A percentile compares a stretch with the other conserved stretches of the same genome.
These are phyloP conservation scores for Saturnia pavonia DNA, from an alignment of 2,888 invertebrate species.

Conservation along the genomic window DNA sequence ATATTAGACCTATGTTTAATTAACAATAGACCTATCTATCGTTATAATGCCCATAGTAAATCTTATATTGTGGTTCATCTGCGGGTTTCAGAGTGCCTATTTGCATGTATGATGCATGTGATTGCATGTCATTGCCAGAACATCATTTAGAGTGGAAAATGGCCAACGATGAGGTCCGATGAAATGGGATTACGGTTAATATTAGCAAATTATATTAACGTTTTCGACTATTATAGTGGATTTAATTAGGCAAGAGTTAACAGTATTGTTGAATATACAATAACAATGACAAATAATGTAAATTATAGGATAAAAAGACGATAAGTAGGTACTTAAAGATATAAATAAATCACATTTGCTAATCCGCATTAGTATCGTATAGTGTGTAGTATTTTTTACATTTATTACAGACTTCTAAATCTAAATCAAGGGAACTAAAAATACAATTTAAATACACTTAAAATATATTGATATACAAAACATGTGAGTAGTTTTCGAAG, in stretches of 20 bases:
- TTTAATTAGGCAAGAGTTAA: background rate
- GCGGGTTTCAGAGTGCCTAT: constrained; percentile 7
- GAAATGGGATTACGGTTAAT: background rate
- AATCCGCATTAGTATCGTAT: background rate
- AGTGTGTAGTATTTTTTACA: no score
- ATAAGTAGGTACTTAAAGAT: background rate
- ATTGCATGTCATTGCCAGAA: constrained; percentile 13
- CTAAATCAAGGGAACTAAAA: no score
- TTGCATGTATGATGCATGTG: constrained; percentile 12
- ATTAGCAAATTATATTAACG: background rate
- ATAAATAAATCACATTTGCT: background rate
- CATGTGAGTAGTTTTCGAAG: no score
- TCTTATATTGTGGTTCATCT: background rate
- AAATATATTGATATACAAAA: no score
- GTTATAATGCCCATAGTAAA: background rate
- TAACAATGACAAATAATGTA: background rate
- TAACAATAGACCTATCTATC: background rate
- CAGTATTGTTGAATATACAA: background rate
- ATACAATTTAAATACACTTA: no score
- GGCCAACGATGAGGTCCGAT: background rate
- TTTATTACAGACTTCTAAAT: no score
- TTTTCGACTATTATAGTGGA: background rate
- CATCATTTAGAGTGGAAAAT: constrained; percentile 1
- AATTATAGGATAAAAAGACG: background rate
- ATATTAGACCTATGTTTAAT: background rate